Conservation (phyloP, 2,888 invertebrate species). For the Drosophila flavopinicola region DNA sequence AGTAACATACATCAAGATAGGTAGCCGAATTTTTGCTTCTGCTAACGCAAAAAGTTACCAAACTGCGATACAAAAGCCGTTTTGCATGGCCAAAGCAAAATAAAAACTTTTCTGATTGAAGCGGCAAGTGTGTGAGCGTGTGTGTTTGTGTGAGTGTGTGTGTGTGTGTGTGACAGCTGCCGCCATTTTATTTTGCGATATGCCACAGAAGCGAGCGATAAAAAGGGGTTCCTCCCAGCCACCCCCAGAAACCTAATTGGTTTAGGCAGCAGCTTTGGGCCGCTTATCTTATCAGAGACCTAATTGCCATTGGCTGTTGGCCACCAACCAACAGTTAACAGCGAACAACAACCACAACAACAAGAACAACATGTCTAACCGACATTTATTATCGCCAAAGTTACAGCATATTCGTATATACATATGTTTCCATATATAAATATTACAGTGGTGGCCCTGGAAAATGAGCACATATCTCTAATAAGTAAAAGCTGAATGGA, state of each 20-base stretch:
- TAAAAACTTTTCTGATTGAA: constrained; percentile 75
- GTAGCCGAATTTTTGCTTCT: constrained; percentile 30
- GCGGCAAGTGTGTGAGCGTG: constrained; percentile 21
- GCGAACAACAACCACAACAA: constrained; percentile 8
- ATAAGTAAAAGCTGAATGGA: constrained; percentile 42
- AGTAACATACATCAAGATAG: constrained; percentile 73
- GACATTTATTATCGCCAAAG: constrained; percentile 61
- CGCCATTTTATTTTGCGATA: constrained; percentile 75
- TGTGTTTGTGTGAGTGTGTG: constrained; percentile 19
- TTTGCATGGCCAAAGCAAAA: constrained; percentile 41
- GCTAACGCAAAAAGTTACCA: constrained; percentile 44
- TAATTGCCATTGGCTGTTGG: constrained; percentile 73
- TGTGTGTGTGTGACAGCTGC: constrained; percentile 63
- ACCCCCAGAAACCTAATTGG: constrained; percentile 61
- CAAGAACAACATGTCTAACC: constrained; percentile 24
- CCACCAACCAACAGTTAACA: constrained; percentile 24
- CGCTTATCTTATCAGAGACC: constrained; percentile 74
- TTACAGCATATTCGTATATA: constrained; percentile 43
- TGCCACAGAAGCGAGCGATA: constrained; percentile 37
- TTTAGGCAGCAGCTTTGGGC: constrained; percentile 71
- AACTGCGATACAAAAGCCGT: constrained; percentile 55
- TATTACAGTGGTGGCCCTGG: constrained; percentile 1
- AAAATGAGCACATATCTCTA: constrained; percentile 39
- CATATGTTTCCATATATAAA: constrained; percentile 4
- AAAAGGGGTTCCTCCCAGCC: constrained; percentile 56